Evolutionary conservation across 2,113 vertebrate species (phyloP).

Genomic region (Craseonycteris thonglongyai): DNA sequence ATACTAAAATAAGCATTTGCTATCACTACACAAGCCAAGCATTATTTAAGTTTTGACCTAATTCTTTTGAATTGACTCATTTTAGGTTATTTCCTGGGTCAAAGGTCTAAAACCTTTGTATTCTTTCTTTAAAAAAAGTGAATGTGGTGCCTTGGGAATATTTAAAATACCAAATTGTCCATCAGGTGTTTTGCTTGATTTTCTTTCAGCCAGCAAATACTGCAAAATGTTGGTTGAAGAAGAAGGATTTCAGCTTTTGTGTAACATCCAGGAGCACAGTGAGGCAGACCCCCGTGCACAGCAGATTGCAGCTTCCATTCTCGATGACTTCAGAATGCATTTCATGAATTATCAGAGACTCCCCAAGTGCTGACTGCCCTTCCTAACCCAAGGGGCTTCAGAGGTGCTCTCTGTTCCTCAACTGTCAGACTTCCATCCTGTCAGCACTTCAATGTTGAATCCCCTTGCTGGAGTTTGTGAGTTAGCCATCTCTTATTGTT

Average conservation of each 20-base stretch:
- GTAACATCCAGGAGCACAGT: slow-evolving; percentile 77
- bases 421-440: background rate
- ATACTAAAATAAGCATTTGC: background rate
- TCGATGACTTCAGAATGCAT: slow-evolving; percentile 82
- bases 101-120: background rate
- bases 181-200: slow-evolving; percentile 8
- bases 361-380: background rate
- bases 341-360: slow-evolving; percentile 75
- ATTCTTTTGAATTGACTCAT: background rate
- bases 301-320: slow-evolving; percentile 81
- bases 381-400: background rate
- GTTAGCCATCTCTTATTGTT: background rate
- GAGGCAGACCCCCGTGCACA: slow-evolving; percentile 81
- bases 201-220: slow-evolving; percentile 84
- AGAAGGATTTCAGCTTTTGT: slow-evolving; percentile 83
- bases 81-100: slow-evolving; percentile 22
- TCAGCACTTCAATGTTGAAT: background rate
- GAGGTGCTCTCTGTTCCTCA: background rate
- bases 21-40: background rate
- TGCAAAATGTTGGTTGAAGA: slow-evolving; percentile 91
- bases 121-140: background rate
- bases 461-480: background rate
- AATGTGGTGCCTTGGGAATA: background rate
- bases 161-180: background rate
- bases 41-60: background rate